Conservation (phyloP, 2,888 invertebrate species). For the Spisula subtruncata region DNA sequence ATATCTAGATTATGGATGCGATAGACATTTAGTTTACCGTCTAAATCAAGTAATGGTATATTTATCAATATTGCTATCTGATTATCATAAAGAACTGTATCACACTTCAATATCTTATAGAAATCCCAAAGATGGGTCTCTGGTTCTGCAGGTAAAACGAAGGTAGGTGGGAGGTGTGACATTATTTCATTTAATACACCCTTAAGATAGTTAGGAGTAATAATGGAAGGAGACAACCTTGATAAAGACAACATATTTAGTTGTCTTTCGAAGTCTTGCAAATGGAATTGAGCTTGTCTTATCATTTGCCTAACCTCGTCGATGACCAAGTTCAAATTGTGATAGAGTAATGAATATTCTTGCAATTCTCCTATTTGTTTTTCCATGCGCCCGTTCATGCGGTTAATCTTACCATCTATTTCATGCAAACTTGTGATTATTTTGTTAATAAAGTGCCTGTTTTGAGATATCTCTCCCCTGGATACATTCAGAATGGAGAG, state of each 20-base stretch:
- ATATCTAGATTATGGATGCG: neutral
- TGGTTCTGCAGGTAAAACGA: slow-evolving; percentile 22
- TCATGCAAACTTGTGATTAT: neutral
- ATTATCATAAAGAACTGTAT: neutral
- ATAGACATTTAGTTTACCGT: neutral
- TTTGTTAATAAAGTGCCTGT: neutral
- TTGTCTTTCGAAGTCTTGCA: neutral
- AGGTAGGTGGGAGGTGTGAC: neutral
- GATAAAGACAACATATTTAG: neutral
- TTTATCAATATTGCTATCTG: neutral
- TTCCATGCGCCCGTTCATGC: neutral
- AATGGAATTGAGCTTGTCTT: neutral
- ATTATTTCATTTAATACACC: neutral
- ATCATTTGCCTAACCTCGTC: neutral
- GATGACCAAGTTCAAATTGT: neutral
- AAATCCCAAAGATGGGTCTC: neutral
- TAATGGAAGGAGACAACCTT: neutral
- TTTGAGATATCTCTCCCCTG: neutral
- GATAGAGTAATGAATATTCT: neutral
- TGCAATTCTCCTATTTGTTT: neutral
- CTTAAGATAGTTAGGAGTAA: neutral
- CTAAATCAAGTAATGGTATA: neutral
- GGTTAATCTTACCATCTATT: neutral
- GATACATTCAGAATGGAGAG: slow-evolving; percentile 2
- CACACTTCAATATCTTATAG: neutral